phyloP scores from a whole-genome alignment of 2,888 invertebrate genomes.

The Anaspis maculata region DNA sequence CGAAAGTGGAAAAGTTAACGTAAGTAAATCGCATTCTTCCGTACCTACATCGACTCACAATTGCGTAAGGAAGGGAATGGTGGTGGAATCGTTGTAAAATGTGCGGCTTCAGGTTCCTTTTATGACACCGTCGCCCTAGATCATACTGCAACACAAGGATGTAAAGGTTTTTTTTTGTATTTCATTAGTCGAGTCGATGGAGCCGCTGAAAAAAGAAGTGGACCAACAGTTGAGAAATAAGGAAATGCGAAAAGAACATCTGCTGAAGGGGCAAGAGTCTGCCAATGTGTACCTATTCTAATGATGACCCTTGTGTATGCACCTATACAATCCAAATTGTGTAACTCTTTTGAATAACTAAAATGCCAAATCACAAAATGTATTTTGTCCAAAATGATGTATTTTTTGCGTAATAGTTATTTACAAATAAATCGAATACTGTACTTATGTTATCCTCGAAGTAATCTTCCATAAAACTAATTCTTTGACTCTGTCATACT shows the following conservation, averaged over 20 bases:
- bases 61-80: no score
- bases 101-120: no score
- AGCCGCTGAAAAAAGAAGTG: slow-evolving; percentile 54
- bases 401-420: neutral
- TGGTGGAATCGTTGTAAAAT: no score
- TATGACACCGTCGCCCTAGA: slow-evolving; percentile 46
- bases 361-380: no score
- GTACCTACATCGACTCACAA: no score
- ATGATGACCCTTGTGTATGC: neutral
- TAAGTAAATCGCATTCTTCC: no score
- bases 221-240: slow-evolving; percentile 58
- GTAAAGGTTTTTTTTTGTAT: slow-evolving; percentile 42
- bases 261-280: slow-evolving; percentile 11
- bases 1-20: no score
- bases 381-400: neutral
- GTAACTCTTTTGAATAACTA: no score
- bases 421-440: neutral
- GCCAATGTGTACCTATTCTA: slow-evolving; percentile 13
- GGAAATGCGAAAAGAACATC: slow-evolving; percentile 50
- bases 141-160: slow-evolving; percentile 55
- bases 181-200: slow-evolving; percentile 41
- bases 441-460: slow-evolving; percentile 5
- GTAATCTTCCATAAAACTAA: slow-evolving; percentile 66
- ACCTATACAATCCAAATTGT: no score
- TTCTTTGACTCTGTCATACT: slow-evolving; percentile 71